Base-by-base conservation (phyloP, 2,888 invertebrate genomes). In the Candidula unifasciata region DNA sequence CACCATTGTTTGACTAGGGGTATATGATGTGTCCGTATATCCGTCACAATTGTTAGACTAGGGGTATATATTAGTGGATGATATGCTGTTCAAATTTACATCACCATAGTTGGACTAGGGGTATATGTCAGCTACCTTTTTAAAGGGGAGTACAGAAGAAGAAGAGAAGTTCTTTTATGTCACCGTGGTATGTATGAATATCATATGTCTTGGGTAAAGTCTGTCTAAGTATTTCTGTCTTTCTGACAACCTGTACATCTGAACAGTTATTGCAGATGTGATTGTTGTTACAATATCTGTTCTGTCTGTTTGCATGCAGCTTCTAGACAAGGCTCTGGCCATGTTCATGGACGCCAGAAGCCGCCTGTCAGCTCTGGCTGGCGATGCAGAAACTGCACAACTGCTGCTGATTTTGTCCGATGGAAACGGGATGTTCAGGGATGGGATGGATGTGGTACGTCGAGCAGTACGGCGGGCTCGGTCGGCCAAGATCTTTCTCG, bases 321-420 rank as follows among this genome's bases (percentile, higher is more conserved):
- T 98, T 60, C 94, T 99, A 16, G 96, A 97, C 91, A 96, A 96
- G 91, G 95, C 96, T 5, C 96, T 96, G 0, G 96, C 96, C 2
- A 84, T 91, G 18, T 91, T 93, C 91, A 95, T 96, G 83, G 95
- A 92, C 37, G 90, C 91, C 6, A 87, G 90, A 66, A 85, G 87
- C 24, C 84, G 88, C 13, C 91, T 90, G 73, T 90, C 87, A 10
- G 90, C 90, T 18, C 80, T 57, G 37, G 66, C 86, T 77, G 89
- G 90, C 10, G 80, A 89, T 80, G 88, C 89, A 6, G 90, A 92
- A 74, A 90, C 91, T 16, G 91, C 98, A 0, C 98, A 97, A 94
- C 94, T 99, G 69, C 93, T 99, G 88, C 95, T 99, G 27, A 96
- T 99, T 18, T 95, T 99, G 5, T 98, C 99, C 64, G 99, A 99